Conservation (phyloP, 2,888 invertebrate genomes). For the Scaptomyza reducta region DNA sequence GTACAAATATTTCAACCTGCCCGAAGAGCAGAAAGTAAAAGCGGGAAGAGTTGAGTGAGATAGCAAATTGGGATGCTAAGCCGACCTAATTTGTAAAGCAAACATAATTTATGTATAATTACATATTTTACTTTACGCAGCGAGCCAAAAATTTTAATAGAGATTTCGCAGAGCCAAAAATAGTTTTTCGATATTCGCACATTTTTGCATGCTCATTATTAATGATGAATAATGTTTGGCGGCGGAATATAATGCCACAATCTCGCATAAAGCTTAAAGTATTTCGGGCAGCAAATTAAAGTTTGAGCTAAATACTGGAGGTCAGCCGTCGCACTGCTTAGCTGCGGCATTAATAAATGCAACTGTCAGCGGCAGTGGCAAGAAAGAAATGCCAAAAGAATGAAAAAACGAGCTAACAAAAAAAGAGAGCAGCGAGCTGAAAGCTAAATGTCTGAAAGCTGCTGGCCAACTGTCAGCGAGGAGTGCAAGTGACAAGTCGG, state of each 20-base stretch:
- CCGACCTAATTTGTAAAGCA: slow-evolving; percentile 47
- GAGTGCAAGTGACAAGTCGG: slow-evolving; percentile 70
- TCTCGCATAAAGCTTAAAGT: slow-evolving; percentile 17
- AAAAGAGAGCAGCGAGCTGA: slow-evolving; percentile 26
- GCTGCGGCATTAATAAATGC: slow-evolving; percentile 66
- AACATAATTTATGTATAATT: slow-evolving; percentile 67
- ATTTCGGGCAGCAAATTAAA: slow-evolving; percentile 26
- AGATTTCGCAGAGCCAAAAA: slow-evolving; percentile 16
- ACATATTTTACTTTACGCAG: slow-evolving; percentile 48
- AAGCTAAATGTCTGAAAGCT: slow-evolving; percentile 55
- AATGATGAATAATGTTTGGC: slow-evolving; percentile 34
- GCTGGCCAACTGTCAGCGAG: slow-evolving; percentile 71
- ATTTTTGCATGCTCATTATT: slow-evolving; percentile 18
- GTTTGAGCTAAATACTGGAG: slow-evolving; percentile 12
- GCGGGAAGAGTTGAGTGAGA: background rate
- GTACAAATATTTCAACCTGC: slow-evolving; percentile 51
- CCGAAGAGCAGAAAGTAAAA: background rate
- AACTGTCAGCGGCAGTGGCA: slow-evolving; percentile 61
- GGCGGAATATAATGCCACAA: slow-evolving; percentile 8
- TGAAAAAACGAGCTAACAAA: background rate
- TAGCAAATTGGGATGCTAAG: background rate
- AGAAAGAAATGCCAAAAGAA: slow-evolving; percentile 11
- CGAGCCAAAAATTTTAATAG: slow-evolving; percentile 10
- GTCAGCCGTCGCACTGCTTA: slow-evolving; percentile 15
- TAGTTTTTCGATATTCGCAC: slow-evolving; percentile 9